These are phyloP conservation scores for Drosophila hydei DNA, from an alignment of 1,140 invertebrate species.

Conservation along the genomic window DNA sequence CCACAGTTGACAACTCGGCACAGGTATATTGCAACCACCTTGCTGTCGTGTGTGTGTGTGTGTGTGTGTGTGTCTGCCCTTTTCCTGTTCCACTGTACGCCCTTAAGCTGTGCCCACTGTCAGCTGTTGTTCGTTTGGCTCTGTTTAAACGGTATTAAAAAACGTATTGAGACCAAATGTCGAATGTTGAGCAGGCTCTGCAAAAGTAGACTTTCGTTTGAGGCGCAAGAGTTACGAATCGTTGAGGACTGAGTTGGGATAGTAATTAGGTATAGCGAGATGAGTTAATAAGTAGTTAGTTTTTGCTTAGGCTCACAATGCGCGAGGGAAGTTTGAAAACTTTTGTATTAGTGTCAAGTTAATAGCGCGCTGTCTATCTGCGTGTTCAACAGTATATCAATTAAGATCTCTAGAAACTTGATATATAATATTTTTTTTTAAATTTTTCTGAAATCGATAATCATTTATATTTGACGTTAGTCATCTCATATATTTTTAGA, in stretches of 20 bases:
- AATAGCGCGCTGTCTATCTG: too few species aligned
- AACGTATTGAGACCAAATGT: neutral
- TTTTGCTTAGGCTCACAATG: neutral
- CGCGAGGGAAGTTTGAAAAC: too few species aligned
- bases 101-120: conserved; percentile 18
- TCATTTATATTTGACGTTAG: too few species aligned
- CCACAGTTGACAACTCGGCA: conserved; percentile 29
- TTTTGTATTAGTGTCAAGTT: too few species aligned
- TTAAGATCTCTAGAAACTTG: too few species aligned
- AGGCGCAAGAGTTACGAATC: neutral
- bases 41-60: neutral
- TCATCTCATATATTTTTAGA: too few species aligned
- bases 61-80: conserved; percentile 1
- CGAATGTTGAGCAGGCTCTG: conserved; percentile 15
- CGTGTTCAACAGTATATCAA: too few species aligned
- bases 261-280: too few species aligned
- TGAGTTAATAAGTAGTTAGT: too few species aligned
- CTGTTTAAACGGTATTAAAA: conserved; percentile 5
- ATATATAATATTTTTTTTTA: too few species aligned
- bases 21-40: neutral
- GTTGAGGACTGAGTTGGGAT: neutral
- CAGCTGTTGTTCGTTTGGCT: conserved; percentile 35
- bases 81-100: conserved; percentile 1
- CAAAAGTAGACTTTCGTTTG: neutral
- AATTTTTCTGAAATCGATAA: too few species aligned